These are phyloP conservation scores for Phymanthus crucifer DNA, from an alignment of 92 coral and sea anemone species.

Conservation along the genomic window DNA sequence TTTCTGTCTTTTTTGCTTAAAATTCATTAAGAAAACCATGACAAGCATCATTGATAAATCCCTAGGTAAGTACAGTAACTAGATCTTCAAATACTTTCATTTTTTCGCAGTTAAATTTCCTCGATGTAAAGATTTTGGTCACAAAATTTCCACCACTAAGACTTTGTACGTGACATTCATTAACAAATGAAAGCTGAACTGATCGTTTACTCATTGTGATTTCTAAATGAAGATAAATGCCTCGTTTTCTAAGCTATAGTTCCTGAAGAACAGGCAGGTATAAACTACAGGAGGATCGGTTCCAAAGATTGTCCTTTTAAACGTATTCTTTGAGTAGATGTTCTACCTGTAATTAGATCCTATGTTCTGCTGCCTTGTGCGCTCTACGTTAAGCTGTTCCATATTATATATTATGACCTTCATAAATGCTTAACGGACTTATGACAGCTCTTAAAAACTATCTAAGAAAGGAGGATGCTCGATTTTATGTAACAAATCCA, in stretches of 20 bases:
- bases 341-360: background rate
- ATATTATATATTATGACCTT: background rate
- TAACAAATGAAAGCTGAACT: background rate
- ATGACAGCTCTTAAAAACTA: too few relatives aligned
- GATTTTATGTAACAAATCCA: background rate
- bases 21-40: constrained; percentile 10
- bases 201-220: background rate
- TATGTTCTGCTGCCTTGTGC: background rate
- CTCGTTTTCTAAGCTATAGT: background rate
- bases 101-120: background rate
- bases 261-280: background rate
- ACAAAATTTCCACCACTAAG: background rate
- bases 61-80: constrained; percentile 28
- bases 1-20: constrained; percentile 1
- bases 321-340: background rate
- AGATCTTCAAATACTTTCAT: background rate
- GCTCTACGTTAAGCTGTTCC: background rate
- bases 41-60: constrained; percentile 44
- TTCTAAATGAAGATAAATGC: background rate
- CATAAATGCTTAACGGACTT: background rate
- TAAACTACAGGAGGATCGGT: background rate
- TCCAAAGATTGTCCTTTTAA: background rate
- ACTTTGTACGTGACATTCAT: background rate
- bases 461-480: too few relatives aligned
- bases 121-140: background rate